Conservation (phyloP, 35 echinoderm and acorn worm species). For the Ophiothrix spiculata region DNA sequence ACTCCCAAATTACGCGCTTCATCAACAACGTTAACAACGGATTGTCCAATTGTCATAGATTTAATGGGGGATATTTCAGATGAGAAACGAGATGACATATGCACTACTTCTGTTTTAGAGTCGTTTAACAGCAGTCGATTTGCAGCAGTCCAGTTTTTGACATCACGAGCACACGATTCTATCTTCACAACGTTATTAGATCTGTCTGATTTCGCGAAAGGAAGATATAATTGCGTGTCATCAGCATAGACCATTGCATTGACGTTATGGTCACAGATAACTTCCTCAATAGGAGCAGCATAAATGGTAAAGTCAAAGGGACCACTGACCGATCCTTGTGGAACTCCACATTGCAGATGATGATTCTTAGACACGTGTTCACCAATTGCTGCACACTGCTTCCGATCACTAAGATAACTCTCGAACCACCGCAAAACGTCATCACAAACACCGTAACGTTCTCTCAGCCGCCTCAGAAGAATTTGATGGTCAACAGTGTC, state of each 20-base stretch:
- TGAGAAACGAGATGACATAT: too few relatives aligned
- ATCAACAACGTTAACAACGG: too few relatives aligned
- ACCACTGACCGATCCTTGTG: neutral
- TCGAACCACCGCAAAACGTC: neutral
- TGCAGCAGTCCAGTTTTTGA: too few relatives aligned
- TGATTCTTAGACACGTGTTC: neutral
- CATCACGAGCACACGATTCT: too few relatives aligned
- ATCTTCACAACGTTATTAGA: too few relatives aligned
- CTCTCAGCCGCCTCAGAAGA: slow-evolving; percentile 21
- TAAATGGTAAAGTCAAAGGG: neutral
- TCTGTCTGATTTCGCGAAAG: too few relatives aligned
- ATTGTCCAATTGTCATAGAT: too few relatives aligned
- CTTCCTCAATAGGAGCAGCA: neutral
- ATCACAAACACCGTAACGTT: slow-evolving; percentile 25
- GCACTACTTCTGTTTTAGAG: too few relatives aligned
- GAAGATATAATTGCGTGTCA: too few relatives aligned
- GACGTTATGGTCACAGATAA: neutral
- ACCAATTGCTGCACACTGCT: neutral
- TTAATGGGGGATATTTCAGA: too few relatives aligned
- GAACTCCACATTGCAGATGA: neutral
- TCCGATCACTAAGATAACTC: neutral
- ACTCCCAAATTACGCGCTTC: too few relatives aligned
- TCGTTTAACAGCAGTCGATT: too few relatives aligned
- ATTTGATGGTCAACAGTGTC: slow-evolving; percentile 50
- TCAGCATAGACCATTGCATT: neutral